Percentiles rank a stretch among this genome's conserved stretches.
These are phyloP conservation scores for Buteo buteo DNA, from an alignment of 2,113 vertebrate genomes.

Conservation along the genomic window DNA sequence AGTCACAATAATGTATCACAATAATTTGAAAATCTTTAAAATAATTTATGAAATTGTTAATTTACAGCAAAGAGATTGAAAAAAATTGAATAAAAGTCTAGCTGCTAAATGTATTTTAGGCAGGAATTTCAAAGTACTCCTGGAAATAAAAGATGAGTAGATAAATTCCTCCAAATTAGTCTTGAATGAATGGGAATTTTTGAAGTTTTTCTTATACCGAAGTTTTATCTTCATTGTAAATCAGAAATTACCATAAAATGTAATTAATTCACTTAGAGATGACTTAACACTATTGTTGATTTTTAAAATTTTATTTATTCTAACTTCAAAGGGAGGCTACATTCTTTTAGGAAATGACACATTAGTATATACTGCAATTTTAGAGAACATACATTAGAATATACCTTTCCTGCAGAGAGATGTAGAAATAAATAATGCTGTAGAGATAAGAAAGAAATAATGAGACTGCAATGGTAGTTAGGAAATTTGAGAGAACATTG, in stretches of 20 bases:
- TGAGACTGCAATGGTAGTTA: not conserved
- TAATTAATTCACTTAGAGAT: not conserved
- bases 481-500: not conserved
- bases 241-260: not conserved
- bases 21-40: not conserved
- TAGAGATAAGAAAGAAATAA: not conserved
- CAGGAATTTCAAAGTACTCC: not conserved
- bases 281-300: not conserved
- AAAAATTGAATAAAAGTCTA: not conserved
- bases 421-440: not conserved
- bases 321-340: not conserved
- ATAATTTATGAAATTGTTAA: not conserved
- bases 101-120: not conserved
- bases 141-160: not conserved
- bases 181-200: not conserved
- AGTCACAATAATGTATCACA: not conserved
- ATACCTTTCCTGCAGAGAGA: not conserved
- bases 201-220: not conserved
- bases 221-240: not conserved
- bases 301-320: not conserved
- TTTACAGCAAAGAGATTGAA: not conserved
- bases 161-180: not conserved
- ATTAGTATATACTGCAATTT: not conserved
- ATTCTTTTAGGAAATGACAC: not conserved
- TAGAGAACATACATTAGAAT: not conserved